Base-by-base conservation (phyloP, 2,888 invertebrate genomes). In the Caprella mutica region DNA sequence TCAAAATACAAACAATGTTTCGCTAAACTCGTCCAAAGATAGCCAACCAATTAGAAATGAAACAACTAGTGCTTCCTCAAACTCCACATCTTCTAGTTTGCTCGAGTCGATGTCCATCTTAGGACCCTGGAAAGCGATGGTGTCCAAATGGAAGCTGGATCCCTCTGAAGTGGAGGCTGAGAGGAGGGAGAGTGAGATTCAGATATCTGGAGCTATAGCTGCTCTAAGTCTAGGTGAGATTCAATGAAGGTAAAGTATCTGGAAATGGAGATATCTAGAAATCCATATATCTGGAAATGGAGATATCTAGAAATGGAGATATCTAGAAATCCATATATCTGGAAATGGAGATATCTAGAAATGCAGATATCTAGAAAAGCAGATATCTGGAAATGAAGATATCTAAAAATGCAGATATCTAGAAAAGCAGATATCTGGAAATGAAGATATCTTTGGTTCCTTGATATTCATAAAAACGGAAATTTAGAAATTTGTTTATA, bases 121-220 rank as follows among this genome's bases (percentile, higher is more conserved):
- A 30, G 48, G 48, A 14, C 17, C 48, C n/a, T 48, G 48, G 48
- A 21, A 30, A n/a, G 24, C 48, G 9, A 48, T 48, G 2, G 48
- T 48, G 1, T 8, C 48, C 30, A 48, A 48, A 17, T 48, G 48
- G 23, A 55, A 61, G 26, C 55, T 61, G 30, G 57, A 61, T 50
- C 55, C 52, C 5, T 59, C 55, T 42, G 58, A 60, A 52, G 30
- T 64, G 27, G 48, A 64, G 43, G 39, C 54, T 17, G 58, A 60
- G 39, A 57, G 52, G 2, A 55, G 48, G 24, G 60, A 64, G 21
- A 59, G 60, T 39, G 58, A 60, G 33, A 55, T 57, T 5, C 64
- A 64, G 35, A 56, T 55, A 12, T 64, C 64, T 8, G 64, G 60
- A 29, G 64, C 64, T 9, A 55, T 64, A 24, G 43, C 60, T 38